Evolutionary conservation across 2,113 vertebrate genomes (phyloP), one percentile per base, ranked within the genome.

Genomic region (Cricetomys ansorgei): DNA sequence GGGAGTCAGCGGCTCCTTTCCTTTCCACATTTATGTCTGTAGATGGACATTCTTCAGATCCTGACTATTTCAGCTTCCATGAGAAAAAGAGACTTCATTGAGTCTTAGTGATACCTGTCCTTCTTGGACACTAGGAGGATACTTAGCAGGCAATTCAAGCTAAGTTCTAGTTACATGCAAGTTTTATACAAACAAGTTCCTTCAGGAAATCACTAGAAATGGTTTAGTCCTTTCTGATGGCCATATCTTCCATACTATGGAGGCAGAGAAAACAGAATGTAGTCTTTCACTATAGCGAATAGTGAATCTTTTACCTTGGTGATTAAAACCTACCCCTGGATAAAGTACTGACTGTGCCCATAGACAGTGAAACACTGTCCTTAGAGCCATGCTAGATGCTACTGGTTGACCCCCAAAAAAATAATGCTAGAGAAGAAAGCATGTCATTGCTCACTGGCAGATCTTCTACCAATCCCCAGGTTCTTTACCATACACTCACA

Each of bases 171-270:
- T 62, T 62, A 67, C 29, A 40, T 48, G 70, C 40, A 88, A 62
- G 57, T 1, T 90, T 31, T 55, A 9, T 70, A 40, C 29, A 70
- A 70, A 59, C 34, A 81, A 25, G 27, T n/a, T 89, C 17, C 34
- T 92, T 89, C 83, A 90, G 29, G n/a, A 91, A 85, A 92, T 62
- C n/a, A 40, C 79, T 83, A 73, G 45, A 87, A 93, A 87, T 11
- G 6, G 37, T 48, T 84, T 77, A 73, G 25, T 69, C 43, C 27
- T 69, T 77, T 45, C 84, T 48, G 15, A 43, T 72, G 72, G 15
- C 27, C 48, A 55, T n/a, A 23, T 65, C 89, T 59, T 88, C 16
- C 79, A 73, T 92, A 88, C 84, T 80, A 94, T 9, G 4, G 92
- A 84, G 64, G 65, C 4, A 29, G 80, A 40, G 83, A 94, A 93